Percentiles rank a stretch among this genome's conserved stretches.
Evolutionary conservation across 2,113 vertebrate species (phyloP).

Genomic region (Scomber colias): DNA sequence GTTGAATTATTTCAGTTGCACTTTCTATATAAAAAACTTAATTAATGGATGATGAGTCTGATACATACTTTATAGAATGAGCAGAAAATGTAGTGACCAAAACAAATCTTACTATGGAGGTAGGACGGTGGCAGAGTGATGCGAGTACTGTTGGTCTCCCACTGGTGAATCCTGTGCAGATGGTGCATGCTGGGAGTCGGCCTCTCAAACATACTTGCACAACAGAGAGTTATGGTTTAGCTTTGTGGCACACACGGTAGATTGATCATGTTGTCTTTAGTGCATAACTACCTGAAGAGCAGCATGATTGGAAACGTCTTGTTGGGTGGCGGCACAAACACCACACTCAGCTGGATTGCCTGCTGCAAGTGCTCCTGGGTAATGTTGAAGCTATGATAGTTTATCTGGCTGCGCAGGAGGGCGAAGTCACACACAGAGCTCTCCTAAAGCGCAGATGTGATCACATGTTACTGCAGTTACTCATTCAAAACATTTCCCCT

Average conservation of each 20-base stretch:
- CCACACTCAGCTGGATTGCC: conserved; percentile 80
- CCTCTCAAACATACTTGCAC: conserved; percentile 83
- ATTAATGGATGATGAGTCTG: too few species aligned
- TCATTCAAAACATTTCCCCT: too few species aligned
- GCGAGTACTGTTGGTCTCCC: conserved; percentile 68
- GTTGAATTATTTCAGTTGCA: neutral
- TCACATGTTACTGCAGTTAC: neutral
- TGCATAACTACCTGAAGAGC: conserved; percentile 83
- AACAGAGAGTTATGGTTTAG: neutral
- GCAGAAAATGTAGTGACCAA: neutral
- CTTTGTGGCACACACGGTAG: neutral
- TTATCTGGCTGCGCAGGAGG: conserved; percentile 73
- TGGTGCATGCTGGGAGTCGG: conserved; percentile 85
- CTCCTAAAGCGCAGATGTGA: conserved; percentile 42
- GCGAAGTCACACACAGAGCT: conserved; percentile 26
- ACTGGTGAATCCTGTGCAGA: conserved; percentile 73
- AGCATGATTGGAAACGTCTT: conserved; percentile 85
- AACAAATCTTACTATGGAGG: conserved; percentile 65
- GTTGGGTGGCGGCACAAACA: conserved; percentile 63
- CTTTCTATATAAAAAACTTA: too few species aligned
- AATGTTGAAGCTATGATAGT: conserved; percentile 84
- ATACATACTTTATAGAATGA: neutral
- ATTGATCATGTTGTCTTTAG: too few species aligned
- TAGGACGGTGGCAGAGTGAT: conserved; percentile 79
- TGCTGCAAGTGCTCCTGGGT: conserved; percentile 73